These are phyloP conservation scores for Diorhabda sublineata DNA, from an alignment of 1,140 invertebrate genomes.

Conservation along the genomic window DNA sequence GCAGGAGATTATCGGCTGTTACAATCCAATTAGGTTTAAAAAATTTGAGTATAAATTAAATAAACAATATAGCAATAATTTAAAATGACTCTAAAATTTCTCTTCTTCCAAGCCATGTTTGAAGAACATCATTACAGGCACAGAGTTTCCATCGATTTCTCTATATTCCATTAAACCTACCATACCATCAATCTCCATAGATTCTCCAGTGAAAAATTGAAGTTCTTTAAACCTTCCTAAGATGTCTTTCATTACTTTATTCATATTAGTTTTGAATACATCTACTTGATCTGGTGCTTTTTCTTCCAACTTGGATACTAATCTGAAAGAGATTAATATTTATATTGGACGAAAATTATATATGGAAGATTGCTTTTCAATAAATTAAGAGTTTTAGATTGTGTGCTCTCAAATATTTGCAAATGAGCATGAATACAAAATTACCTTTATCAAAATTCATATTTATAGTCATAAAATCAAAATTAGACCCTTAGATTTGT, in stretches of 20 bases:
- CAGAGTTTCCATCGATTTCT: slow-evolving; percentile 75
- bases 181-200: slow-evolving; percentile 90
- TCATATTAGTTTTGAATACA: slow-evolving; percentile 87
- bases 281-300: slow-evolving; percentile 77
- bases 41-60: slow-evolving; percentile 14
- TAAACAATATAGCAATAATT: slow-evolving; percentile 20
- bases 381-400: no score
- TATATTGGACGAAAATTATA: no score
- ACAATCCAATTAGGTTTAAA: no score
- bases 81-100: slow-evolving; percentile 68
- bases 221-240: slow-evolving; percentile 87
- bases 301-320: slow-evolving; percentile 78
- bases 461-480: no score
- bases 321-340: slow-evolving; percentile 52
- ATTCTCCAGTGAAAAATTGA: slow-evolving; percentile 93
- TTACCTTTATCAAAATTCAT: no score
- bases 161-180: slow-evolving; percentile 92
- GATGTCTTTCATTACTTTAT: slow-evolving; percentile 93
- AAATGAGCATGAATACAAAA: no score
- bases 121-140: slow-evolving; percentile 90
- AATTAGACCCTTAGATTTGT: no score
- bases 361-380: no score
- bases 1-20: no score
- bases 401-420: no score
- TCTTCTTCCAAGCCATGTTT: slow-evolving; percentile 93